A percentile compares a stretch with the other conserved stretches of the same genome.
Conservation (phyloP, 2,113 vertebrate genomes). For the Azemiops feae region DNA sequence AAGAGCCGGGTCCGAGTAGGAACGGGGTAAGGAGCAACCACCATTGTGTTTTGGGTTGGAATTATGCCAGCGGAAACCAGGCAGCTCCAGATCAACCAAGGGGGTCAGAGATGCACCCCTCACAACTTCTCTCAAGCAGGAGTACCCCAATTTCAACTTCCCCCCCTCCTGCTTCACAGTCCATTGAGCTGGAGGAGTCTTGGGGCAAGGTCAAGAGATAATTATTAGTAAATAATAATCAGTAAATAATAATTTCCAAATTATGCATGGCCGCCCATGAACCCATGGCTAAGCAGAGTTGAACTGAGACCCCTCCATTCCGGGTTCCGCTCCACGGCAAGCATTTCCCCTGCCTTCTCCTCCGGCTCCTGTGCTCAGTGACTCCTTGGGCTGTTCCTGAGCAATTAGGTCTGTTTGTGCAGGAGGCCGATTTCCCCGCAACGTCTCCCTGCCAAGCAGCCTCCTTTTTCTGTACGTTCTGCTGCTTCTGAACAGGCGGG, state of each 20-base stretch:
- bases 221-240: neutral
- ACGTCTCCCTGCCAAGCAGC: neutral
- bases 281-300: neutral
- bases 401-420: too few species aligned
- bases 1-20: too few species aligned
- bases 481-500: neutral
- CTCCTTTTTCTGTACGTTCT: neutral
- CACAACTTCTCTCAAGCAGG: neutral
- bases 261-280: neutral
- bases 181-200: neutral
- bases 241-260: neutral
- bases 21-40: neutral
- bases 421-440: neutral
- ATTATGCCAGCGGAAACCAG: neutral
- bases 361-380: neutral
- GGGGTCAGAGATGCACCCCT: neutral
- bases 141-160: too few species aligned
- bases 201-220: neutral
- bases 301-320: neutral
- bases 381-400: neutral
- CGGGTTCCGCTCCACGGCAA: neutral
- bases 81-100: too few species aligned
- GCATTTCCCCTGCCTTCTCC: neutral
- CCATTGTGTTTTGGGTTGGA: neutral
- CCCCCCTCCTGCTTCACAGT: neutral